Base-by-base conservation (phyloP, 2,888 invertebrate species). In the Pinctada fucata region DNA sequence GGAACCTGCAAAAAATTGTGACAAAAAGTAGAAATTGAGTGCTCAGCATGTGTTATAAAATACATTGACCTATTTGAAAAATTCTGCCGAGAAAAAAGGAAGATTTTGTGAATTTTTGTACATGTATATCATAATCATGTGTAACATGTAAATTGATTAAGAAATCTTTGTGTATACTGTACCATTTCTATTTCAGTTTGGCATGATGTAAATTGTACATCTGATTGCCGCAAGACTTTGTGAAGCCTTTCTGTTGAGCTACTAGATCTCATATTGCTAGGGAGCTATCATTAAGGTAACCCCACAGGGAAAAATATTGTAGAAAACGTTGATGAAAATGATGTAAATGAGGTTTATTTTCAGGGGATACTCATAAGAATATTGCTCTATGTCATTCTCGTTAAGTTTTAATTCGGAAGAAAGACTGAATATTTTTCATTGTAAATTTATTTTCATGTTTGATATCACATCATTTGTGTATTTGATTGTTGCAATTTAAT, bases 1-100 rank as follows among this genome's bases (percentile, higher is more conserved):
- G 51, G 69, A 69, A 69, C 50, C 49, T 49, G 49, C 49, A 13
- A 45, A 47, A 31, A 49, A 49, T 69, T 49, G 49, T 51, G 51
- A 69, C 50, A 51, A 50, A 50, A 69, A 50, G 49, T 13, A 45
- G 13, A 48, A 49, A 69, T 49, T 16, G 50, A 69, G 69, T 69
- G 51, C 16, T 49, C 31, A 31, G 31, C 49, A 10, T 13, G 69
- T 49, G n/a, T 69, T 6, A 5, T 49, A 49, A 50, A 48, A 49
- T 2, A 49, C 13, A 5, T 69, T 49, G 50, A n/a, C n/a, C n/a
- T n/a, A n/a, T n/a, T n/a, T n/a, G 31, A 31, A 31, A 31, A 31
- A 31, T 31, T 31, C 31, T 31, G 31, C 31, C 31, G 31, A 31
- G 31, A 31, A 31, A 1, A 31, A 31, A 31, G 31, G 31, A 31